Evolutionary conservation across 2,113 vertebrate species (phyloP).

Genomic region (Chitala chitala): DNA sequence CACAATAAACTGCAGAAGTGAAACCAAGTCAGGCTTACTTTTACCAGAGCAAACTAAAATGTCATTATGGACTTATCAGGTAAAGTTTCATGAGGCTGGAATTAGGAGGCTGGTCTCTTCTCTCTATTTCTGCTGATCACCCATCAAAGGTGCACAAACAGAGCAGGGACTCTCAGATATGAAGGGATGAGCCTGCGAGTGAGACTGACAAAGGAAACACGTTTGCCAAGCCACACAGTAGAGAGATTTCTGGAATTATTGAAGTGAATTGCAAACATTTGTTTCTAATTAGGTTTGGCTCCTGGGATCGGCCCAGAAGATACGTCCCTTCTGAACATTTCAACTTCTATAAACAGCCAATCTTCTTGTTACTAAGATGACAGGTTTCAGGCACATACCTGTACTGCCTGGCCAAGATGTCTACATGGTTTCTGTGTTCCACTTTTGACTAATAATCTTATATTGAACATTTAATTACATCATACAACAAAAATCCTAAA

Average conservation of each 20-base stretch:
- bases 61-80: slow-evolving; percentile 53
- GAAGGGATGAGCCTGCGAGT: slow-evolving; percentile 55
- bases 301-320: slow-evolving; percentile 63
- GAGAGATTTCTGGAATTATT: slow-evolving; percentile 53
- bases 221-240: slow-evolving; percentile 62
- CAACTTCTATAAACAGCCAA: slow-evolving; percentile 64
- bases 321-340: slow-evolving; percentile 62
- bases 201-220: slow-evolving; percentile 55
- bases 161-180: slow-evolving; percentile 42
- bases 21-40: slow-evolving; percentile 55
- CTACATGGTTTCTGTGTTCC: slow-evolving; percentile 31
- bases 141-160: slow-evolving; percentile 49
- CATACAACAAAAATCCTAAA: slow-evolving; percentile 36
- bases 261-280: slow-evolving; percentile 62
- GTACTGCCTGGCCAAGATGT: slow-evolving; percentile 41
- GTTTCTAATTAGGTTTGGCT: slow-evolving; percentile 67
- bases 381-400: slow-evolving; percentile 45
- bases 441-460: slow-evolving; percentile 39
- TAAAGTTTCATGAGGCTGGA: slow-evolving; percentile 31
- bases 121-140: slow-evolving; percentile 45
- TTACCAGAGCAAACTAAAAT: slow-evolving; percentile 38
- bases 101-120: slow-evolving; percentile 35
- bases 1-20: slow-evolving; percentile 50
- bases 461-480: slow-evolving; percentile 44
- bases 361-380: slow-evolving; percentile 51